phyloP scores from a whole-genome alignment of 1,140 invertebrate genomes.

The Drosophila repleta region DNA sequence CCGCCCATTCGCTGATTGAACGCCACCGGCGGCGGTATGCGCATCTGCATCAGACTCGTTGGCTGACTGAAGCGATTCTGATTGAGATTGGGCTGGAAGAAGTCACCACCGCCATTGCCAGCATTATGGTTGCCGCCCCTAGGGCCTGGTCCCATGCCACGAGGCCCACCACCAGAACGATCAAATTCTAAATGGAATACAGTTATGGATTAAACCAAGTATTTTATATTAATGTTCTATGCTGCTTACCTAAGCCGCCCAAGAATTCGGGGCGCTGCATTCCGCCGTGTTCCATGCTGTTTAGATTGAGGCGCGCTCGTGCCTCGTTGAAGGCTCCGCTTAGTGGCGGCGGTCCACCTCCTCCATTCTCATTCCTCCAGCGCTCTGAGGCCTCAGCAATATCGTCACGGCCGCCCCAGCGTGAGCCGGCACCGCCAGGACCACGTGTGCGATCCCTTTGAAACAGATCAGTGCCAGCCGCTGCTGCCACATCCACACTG shows the following conservation, averaged over 20 bases:
- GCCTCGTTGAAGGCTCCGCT: constrained; percentile 66
- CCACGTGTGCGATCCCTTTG: constrained; percentile 58
- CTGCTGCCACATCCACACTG: constrained; percentile 48
- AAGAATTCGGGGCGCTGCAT: constrained; percentile 65
- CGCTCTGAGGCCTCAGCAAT: constrained; percentile 58
- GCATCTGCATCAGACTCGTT: constrained; percentile 82
- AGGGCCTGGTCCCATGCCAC: constrained; percentile 63
- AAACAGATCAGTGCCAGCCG: constrained; percentile 59
- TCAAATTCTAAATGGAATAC: constrained; percentile 50
- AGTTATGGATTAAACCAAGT: too few species aligned
- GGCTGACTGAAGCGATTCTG: constrained; percentile 80
- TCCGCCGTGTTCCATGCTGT: constrained; percentile 62
- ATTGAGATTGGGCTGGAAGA: constrained; percentile 73
- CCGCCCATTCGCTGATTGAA: constrained; percentile 78
- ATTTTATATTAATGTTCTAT: too few species aligned
- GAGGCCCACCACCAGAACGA: constrained; percentile 57
- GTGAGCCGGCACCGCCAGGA: constrained; percentile 41
- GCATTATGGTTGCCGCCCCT: constrained; percentile 54
- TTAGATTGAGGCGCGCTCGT: constrained; percentile 64
- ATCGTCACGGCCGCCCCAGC: constrained; percentile 72
- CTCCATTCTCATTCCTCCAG: constrained; percentile 64
- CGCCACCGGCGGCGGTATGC: constrained; percentile 73
- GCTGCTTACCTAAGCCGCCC: constrained; percentile 47
- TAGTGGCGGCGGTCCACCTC: constrained; percentile 42
- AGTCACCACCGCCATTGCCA: constrained; percentile 61